phyloP scores from a whole-genome alignment of 2,888 invertebrate genomes.

The Cephus spinipes region DNA sequence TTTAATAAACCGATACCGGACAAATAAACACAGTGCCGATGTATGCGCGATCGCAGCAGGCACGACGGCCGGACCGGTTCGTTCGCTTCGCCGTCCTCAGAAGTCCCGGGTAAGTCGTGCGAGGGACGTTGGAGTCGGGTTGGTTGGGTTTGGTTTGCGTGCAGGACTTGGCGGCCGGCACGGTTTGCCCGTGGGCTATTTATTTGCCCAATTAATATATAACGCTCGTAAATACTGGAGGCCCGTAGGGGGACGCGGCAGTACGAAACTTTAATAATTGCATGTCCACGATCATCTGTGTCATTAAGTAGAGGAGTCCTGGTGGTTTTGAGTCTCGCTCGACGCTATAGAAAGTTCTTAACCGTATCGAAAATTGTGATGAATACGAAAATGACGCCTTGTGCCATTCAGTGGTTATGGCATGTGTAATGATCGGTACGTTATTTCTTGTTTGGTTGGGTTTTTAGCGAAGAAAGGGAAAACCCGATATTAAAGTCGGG shows the following conservation, averaged over 20 bases:
- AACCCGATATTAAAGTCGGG: slow-evolving; percentile 49
- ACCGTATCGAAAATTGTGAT: not conserved
- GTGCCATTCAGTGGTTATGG: not conserved
- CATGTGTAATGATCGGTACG: not conserved
- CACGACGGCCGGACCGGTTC: slow-evolving; percentile 49
- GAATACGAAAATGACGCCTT: not conserved
- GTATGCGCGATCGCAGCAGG: slow-evolving; percentile 41
- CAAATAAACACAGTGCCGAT: slow-evolving; percentile 22
- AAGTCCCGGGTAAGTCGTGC: slow-evolving; percentile 2
- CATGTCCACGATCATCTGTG: slow-evolving; percentile 51
- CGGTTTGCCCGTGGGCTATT: slow-evolving; percentile 49
- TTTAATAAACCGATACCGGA: slow-evolving; percentile 56
- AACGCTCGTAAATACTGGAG: slow-evolving; percentile 62
- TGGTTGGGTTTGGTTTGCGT: not conserved
- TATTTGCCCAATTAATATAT: slow-evolving; percentile 66
- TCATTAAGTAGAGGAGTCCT: slow-evolving; percentile 41
- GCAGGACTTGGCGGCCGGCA: slow-evolving; percentile 11
- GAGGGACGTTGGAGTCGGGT: not conserved
- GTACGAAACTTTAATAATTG: slow-evolving; percentile 55
- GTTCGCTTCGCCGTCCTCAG: slow-evolving; percentile 30
- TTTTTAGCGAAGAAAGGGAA: slow-evolving; percentile 25
- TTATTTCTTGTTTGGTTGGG: not conserved
- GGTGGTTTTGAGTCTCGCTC: not conserved
- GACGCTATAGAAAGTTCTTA: not conserved
- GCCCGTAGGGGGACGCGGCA: slow-evolving; percentile 34